phyloP scores from a whole-genome alignment of 53 echinoderm and acorn worm genomes.

The Luidia sarsii region DNA sequence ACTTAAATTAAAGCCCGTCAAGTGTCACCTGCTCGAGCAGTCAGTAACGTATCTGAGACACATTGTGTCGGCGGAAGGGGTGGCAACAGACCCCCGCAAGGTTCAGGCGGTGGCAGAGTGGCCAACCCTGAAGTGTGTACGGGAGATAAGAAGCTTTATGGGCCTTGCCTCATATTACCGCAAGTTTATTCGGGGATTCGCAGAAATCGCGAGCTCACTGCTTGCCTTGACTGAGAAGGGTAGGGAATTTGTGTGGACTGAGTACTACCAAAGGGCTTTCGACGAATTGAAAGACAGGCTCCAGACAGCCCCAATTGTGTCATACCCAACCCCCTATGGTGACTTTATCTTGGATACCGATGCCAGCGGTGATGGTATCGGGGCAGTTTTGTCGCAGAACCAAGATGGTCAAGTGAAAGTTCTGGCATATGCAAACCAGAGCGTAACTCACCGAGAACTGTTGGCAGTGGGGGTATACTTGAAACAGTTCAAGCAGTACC shows the following conservation, averaged over 20 bases:
- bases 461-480: too few species aligned
- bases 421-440: constrained; percentile 1
- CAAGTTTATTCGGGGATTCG: constrained; percentile 9
- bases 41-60: background rate
- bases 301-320: background rate
- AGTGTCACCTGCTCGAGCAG: constrained; percentile 1
- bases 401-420: constrained; percentile 31
- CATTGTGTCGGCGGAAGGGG: constrained; percentile 31
- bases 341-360: constrained; percentile 17
- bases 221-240: constrained; percentile 1
- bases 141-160: constrained; percentile 28
- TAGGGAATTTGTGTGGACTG: background rate
- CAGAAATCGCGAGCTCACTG: constrained; percentile 15
- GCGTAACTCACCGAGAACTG: background rate
- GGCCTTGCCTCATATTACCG: constrained; percentile 33
- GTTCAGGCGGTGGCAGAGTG: constrained; percentile 24
- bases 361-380: constrained; percentile 18
- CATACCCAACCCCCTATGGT: background rate
- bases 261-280: background rate
- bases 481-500: too few species aligned
- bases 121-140: background rate
- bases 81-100: constrained; percentile 31
- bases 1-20: constrained; percentile 26
- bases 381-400: constrained; percentile 27
- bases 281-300: constrained; percentile 3